Evolutionary conservation across 1,140 invertebrate species (phyloP), one percentile per base, ranked within the genome.

Genomic region (Trachymyrmex cornetzi): DNA sequence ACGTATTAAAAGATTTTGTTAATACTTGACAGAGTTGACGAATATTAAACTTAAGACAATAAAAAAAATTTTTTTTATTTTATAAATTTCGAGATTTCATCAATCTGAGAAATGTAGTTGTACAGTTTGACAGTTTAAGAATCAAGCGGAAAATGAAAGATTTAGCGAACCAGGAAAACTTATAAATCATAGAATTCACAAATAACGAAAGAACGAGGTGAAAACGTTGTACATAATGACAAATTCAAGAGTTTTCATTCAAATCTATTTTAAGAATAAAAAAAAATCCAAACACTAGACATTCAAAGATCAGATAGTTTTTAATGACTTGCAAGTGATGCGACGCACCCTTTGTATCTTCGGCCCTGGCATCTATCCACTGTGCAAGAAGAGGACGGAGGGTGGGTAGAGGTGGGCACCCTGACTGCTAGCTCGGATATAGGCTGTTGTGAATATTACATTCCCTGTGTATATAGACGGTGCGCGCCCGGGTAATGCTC

Each of bases 401-500:
- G 82, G 34, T 84, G 79, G 84, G 85, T 85, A 88, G 88, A 91
- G 85, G 84, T 85, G 89, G 80, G 84, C 85, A 93, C 91, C 89
- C 92, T 91, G 91, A 90, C 92, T 89, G 90, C 87, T 85, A 81
- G 85, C 69, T 89, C 87, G 88, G 89, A 91, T 92, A 93, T 92
- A 92, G 93, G 91, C 92, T 94, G 94, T 94, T 94, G 93, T 93
- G 94, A 94, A 95, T 94, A 95, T 95, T 95, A 94, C 94, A 95
- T 94, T 94, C 93, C 92, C 91, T 77, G 92, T 93, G 88, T 92
- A 93, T 93, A 93, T 91, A 93, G 87, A 88, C 77, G 88, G 88
- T 88, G 89, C 87, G 89, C 85, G 90, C 89, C 88, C 84, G 90
- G 81, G 90, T 74, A 69, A 87, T 86, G 89, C 80, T 91, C 81